These are phyloP conservation scores for Istiophorus platypterus DNA, from an alignment of 2,113 vertebrate species.

Conservation along the genomic window DNA sequence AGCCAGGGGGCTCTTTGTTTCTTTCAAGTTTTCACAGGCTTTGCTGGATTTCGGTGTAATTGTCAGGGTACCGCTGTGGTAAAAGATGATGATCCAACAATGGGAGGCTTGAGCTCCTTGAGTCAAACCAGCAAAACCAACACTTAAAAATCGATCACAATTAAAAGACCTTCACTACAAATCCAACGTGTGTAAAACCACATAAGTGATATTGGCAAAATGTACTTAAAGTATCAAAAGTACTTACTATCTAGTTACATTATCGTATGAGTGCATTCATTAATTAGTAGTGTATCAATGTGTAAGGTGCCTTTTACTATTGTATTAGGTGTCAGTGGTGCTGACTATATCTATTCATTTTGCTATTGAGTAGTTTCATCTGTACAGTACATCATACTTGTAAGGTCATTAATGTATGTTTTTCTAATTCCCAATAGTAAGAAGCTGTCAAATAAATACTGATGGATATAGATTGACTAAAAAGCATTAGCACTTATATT, in stretches of 20 bases:
- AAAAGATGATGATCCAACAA: slow-evolving; percentile 16
- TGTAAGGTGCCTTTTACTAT: not conserved
- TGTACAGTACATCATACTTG: not conserved
- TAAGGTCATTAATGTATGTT: not conserved
- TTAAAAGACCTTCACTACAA: not conserved
- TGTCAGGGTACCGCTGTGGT: not conserved
- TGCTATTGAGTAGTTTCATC: not conserved
- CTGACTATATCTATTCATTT: not conserved
- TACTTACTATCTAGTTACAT: not conserved
- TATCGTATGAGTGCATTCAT: not conserved
- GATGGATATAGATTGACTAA: not conserved
- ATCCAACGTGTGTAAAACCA: not conserved
- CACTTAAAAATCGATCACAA: not conserved
- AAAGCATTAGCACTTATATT: not conserved
- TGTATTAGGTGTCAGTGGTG: not conserved
- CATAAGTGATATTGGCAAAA: not conserved
- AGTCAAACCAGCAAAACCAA: not conserved
- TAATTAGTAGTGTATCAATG: not conserved
- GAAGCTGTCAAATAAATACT: not conserved
- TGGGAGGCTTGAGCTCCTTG: not conserved
- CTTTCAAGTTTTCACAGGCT: not conserved
- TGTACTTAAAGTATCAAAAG: not conserved
- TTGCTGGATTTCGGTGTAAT: not conserved
- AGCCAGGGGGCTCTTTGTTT: not conserved
- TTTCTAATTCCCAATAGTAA: not conserved